Evolutionary conservation across 2,888 invertebrate species (phyloP).

Genomic region (Epinotia ramella): DNA sequence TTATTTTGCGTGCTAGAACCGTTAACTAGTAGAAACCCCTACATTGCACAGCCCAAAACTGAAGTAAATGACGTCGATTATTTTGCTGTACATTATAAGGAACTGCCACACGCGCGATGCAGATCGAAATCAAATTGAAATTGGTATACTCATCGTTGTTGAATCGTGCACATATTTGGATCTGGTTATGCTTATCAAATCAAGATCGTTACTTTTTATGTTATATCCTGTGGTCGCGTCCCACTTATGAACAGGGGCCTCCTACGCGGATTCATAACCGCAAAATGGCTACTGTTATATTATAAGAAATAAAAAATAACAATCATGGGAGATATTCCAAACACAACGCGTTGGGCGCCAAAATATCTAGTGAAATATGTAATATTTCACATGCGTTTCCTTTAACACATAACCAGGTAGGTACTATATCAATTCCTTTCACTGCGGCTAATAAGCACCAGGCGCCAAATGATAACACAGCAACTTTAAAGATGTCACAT

Average conservation of each 20-base stretch:
- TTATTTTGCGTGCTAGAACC: no score
- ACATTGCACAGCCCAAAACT: no score
- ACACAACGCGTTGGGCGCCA: no score
- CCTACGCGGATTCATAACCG: conserved; percentile 17
- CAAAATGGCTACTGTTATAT: background rate
- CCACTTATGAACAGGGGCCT: conserved; percentile 17
- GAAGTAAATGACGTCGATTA: no score
- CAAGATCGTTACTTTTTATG: conserved; percentile 1
- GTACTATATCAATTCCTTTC: no score
- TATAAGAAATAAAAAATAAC: background rate
- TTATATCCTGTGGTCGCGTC: conserved; percentile 20
- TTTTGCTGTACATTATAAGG: no score
- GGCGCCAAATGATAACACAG: no score
- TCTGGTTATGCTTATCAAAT: background rate
- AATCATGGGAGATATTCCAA: background rate
- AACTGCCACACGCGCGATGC: background rate
- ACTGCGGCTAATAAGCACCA: no score
- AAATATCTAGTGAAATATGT: background rate
- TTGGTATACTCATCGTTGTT: background rate
- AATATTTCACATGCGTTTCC: background rate
- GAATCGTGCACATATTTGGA: background rate
- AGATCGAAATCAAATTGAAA: background rate
- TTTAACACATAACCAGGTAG: background rate
- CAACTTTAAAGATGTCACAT: no score
- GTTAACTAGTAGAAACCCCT: no score